phyloP scores from a whole-genome alignment of 1,140 invertebrate genomes.

The Latrodectus geometricus region DNA sequence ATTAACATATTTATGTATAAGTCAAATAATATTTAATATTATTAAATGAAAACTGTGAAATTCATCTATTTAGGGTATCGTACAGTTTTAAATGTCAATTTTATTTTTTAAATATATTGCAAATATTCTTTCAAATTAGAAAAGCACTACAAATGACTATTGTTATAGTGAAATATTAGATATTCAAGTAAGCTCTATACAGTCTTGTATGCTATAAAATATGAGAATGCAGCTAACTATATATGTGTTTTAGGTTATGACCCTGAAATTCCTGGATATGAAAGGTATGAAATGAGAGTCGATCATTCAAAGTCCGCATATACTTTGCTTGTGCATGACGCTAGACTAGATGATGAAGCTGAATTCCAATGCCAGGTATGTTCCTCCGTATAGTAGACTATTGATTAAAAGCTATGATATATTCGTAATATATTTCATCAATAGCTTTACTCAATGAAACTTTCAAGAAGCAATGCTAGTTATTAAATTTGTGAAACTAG shows the following conservation, averaged over 20 bases:
- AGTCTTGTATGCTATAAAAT: not conserved
- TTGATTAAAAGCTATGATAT: too few relatives aligned
- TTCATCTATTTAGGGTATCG: not conserved
- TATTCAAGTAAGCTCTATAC: not conserved
- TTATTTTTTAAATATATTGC: not conserved
- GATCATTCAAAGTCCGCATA: slow-evolving; percentile 83
- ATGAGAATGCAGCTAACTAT: not conserved
- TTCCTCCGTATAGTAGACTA: not conserved
- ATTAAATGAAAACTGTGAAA: too few relatives aligned
- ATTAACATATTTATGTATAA: too few relatives aligned
- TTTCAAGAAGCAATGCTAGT: too few relatives aligned
- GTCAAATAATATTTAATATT: too few relatives aligned
- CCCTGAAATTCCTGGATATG: slow-evolving; percentile 84
- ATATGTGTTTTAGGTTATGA: slow-evolving; percentile 77
- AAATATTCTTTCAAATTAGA: not conserved
- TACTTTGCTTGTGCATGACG: slow-evolving; percentile 86
- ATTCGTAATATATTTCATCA: too few relatives aligned
- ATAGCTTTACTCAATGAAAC: too few relatives aligned
- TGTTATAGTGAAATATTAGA: not conserved
- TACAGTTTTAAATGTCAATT: not conserved
- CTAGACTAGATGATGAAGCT: slow-evolving; percentile 86
- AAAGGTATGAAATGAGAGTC: slow-evolving; percentile 85
- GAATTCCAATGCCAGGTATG: slow-evolving; percentile 88
- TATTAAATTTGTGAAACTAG: too few relatives aligned
- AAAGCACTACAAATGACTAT: not conserved